These are phyloP conservation scores for Rhyacichthys aspro DNA, from an alignment of 2,797 vertebrate species.

Conservation along the genomic window DNA sequence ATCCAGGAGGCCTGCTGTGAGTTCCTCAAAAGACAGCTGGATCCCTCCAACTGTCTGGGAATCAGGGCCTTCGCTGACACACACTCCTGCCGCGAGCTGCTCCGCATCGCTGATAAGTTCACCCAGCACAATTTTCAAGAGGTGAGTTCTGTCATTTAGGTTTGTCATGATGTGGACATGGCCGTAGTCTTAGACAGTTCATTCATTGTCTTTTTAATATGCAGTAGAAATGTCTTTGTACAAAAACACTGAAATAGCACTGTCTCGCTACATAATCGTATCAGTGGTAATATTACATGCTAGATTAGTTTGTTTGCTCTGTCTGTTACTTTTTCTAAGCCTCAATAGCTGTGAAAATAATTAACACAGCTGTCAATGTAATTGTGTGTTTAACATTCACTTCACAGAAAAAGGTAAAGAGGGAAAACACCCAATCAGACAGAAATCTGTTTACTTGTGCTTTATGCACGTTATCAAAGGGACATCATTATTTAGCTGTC, in stretches of 20 bases:
- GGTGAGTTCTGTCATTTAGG: constrained; percentile 68
- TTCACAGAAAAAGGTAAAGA: constrained; percentile 2
- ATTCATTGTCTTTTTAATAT: not conserved
- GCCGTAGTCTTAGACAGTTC: not conserved
- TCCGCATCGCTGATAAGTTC: constrained; percentile 98
- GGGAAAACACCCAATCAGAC: not conserved
- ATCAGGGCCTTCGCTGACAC: constrained; percentile 98
- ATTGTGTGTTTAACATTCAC: constrained; percentile 1
- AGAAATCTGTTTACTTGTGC: constrained; percentile 3
- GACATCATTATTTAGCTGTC: too few relatives aligned
- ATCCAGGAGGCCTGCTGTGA: constrained; percentile 99
- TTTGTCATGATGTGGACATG: not conserved
- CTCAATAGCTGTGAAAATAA: constrained; percentile 3
- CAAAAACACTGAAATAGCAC: not conserved
- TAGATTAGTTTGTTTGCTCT: constrained; percentile 4
- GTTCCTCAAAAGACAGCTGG: constrained; percentile 96
- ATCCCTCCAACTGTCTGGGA: constrained; percentile 98
- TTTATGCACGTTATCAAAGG: not conserved
- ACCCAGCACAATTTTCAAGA: constrained; percentile 99
- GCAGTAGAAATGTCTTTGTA: not conserved
- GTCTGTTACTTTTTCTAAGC: constrained; percentile 3
- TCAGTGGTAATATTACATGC: constrained; percentile 6
- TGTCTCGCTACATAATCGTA: not conserved
- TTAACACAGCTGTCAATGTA: not conserved
- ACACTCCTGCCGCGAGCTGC: constrained; percentile 95